Percentiles rank a stretch among this genome's conserved stretches.
phyloP scores from a whole-genome alignment of 2,888 invertebrate genomes.

The Erebia aethiops region DNA sequence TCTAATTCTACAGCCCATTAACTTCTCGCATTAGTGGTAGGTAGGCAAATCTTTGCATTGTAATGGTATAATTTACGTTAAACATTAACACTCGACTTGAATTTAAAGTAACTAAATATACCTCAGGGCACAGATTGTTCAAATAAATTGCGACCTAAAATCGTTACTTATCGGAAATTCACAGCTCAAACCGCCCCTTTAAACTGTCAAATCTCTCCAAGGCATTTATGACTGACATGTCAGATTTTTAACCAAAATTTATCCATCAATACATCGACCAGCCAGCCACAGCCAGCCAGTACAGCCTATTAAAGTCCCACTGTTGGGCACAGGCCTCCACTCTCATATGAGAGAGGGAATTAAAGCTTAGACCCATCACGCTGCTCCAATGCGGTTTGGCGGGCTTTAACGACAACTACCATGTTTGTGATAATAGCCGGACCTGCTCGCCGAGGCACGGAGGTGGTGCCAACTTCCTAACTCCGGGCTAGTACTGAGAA shows the following conservation, averaged over 20 bases:
- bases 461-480: too few species aligned
- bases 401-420: too few species aligned
- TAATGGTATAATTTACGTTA: not conserved
- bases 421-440: too few species aligned
- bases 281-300: too few species aligned
- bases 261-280: not conserved
- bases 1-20: not conserved
- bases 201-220: not conserved
- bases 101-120: not conserved
- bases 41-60: conserved; percentile 2
- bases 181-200: conserved; percentile 3
- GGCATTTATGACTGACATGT: conserved; percentile 3
- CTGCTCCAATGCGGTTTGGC: too few species aligned
- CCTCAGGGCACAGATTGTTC: not conserved
- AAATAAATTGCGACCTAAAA: conserved; percentile 13
- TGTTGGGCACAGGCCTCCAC: too few species aligned
- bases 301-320: too few species aligned
- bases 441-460: too few species aligned
- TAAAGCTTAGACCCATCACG: too few species aligned
- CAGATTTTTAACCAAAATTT: not conserved
- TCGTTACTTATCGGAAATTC: not conserved
- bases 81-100: conserved; percentile 2
- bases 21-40: too few species aligned
- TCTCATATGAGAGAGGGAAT: too few species aligned
- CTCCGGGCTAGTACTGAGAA: too few species aligned